These are phyloP conservation scores for Drepana arcuata DNA, from an alignment of 1,140 invertebrate genomes.

Conservation along the genomic window DNA sequence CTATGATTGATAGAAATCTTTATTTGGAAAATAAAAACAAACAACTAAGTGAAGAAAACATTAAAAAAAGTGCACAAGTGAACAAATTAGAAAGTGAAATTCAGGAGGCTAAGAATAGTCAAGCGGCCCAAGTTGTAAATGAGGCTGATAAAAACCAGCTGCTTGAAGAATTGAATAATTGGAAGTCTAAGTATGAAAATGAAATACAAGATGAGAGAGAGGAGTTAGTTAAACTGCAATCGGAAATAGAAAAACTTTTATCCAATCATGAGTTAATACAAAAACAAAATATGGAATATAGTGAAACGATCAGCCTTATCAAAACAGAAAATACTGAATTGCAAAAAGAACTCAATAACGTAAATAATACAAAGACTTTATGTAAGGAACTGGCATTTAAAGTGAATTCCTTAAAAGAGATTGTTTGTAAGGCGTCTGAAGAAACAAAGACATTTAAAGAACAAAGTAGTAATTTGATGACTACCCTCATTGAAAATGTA, in stretches of 20 bases:
- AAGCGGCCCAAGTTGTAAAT: too few species aligned
- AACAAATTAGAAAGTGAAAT: constrained; percentile 46
- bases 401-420: constrained; percentile 19
- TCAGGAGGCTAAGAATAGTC: constrained; percentile 21
- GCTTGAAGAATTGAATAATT: constrained; percentile 37
- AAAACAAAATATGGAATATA: constrained; percentile 40
- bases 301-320: constrained; percentile 25
- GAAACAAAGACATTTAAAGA: constrained; percentile 26
- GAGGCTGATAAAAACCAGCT: constrained; percentile 26
- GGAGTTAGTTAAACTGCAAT: constrained; percentile 58
- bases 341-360: constrained; percentile 16
- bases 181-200: constrained; percentile 55
- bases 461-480: too few species aligned
- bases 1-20: constrained; percentile 64
- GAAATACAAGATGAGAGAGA: constrained; percentile 64
- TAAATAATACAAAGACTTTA: constrained; percentile 13
- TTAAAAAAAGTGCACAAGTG: constrained; percentile 56
- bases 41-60: constrained; percentile 56
- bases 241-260: constrained; percentile 63
- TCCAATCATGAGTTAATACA: constrained; percentile 48
- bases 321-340: constrained; percentile 29
- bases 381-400: constrained; percentile 15
- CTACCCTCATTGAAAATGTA: too few species aligned
- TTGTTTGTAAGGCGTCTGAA: constrained; percentile 21
- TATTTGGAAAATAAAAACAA: constrained; percentile 62